A percentile compares a stretch with the other conserved stretches of the same genome.
phyloP scores from a whole-genome alignment of 2,888 invertebrate genomes.

The Xylota segnis region DNA sequence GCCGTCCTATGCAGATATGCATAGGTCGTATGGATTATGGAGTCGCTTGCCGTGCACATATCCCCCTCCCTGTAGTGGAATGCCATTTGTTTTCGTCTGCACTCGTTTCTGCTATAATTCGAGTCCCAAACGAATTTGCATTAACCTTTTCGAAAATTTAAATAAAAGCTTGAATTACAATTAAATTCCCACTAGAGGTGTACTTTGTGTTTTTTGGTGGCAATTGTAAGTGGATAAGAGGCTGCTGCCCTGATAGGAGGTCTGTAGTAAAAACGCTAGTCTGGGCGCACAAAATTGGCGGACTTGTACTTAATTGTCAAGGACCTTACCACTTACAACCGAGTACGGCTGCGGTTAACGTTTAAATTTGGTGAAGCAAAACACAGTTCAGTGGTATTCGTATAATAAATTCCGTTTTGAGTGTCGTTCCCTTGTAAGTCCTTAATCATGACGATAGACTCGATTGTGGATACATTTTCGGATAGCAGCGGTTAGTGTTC shows the following conservation, averaged over 20 bases:
- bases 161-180: conserved; percentile 44
- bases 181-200: conserved; percentile 18
- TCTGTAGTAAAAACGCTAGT: conserved; percentile 14
- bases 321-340: neutral
- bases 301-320: neutral
- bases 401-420: neutral
- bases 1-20: neutral
- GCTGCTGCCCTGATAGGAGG: conserved; percentile 46
- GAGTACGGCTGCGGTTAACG: neutral
- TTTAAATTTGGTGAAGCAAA: neutral
- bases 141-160: conserved; percentile 51
- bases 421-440: neutral
- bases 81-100: neutral
- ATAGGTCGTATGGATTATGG: neutral
- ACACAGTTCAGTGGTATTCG: neutral
- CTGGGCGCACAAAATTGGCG: conserved; percentile 15
- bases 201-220: conserved; percentile 19
- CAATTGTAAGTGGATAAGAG: conserved; percentile 25
- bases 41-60: too few species aligned
- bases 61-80: neutral
- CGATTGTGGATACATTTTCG: conserved; percentile 14
- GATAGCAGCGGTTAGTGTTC: conserved; percentile 27
- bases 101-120: conserved; percentile 15
- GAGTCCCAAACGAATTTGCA: conserved; percentile 17
- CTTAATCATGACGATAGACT: conserved; percentile 24